Conservation (phyloP, 2,888 invertebrate species). For the Watsonalla cultraria region DNA sequence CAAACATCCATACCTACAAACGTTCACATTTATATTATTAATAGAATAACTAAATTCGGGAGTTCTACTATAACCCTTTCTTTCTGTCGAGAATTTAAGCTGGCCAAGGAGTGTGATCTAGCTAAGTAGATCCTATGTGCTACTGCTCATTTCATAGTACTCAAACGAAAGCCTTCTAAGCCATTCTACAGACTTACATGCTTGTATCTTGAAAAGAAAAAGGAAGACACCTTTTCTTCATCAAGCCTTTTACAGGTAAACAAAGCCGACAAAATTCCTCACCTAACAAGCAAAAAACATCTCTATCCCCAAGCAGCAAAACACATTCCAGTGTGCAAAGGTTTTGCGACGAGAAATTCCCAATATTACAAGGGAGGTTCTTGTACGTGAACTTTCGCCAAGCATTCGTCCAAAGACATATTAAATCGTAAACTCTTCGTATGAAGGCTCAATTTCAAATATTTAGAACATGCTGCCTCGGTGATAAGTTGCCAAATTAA, state of each 20-base stretch:
- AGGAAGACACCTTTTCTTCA: constrained; percentile 28
- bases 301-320: constrained; percentile 12
- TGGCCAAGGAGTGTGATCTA: no score
- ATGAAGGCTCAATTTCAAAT: not conserved
- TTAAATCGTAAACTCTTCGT: not conserved
- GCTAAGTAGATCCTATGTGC: no score
- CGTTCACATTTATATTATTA: no score
- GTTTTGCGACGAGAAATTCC: constrained; percentile 29
- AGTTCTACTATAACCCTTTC: no score
- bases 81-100: no score
- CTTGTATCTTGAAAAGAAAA: not conserved
- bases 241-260: constrained; percentile 41
- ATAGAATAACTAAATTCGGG: no score
- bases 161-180: not conserved
- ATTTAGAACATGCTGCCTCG: not conserved
- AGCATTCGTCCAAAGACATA: constrained; percentile 1
- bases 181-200: no score
- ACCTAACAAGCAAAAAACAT: constrained; percentile 19
- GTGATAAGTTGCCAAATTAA: not conserved
- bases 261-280: constrained; percentile 23
- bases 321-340: constrained; percentile 15
- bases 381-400: constrained; percentile 10
- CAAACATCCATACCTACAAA: no score
- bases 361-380: constrained; percentile 31
- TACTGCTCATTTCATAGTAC: no score